Evolutionary conservation across 2,888 invertebrate species (phyloP).

Genomic region (Microchrysa polita): DNA sequence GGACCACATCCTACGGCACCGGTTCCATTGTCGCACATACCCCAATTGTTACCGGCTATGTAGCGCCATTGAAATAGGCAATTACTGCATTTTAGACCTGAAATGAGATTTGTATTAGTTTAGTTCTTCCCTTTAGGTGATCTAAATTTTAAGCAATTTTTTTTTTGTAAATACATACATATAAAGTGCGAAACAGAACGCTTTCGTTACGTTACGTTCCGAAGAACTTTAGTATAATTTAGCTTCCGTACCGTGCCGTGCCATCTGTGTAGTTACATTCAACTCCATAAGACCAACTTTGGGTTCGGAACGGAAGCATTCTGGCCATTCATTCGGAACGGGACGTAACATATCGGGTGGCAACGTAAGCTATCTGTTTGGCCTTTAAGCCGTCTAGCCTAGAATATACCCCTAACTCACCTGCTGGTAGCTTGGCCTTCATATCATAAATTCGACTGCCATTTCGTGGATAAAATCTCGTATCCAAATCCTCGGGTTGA

Average conservation of each 20-base stretch:
- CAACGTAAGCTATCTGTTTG: too few species aligned
- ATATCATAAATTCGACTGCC: constrained; percentile 84
- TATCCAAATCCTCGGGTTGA: constrained; percentile 66
- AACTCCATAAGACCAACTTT: too few species aligned
- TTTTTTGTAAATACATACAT: background rate
- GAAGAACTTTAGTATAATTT: too few species aligned
- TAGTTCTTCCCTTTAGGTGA: too few species aligned
- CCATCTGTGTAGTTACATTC: too few species aligned
- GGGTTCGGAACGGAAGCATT: too few species aligned
- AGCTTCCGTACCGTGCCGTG: too few species aligned
- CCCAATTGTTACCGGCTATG: constrained; percentile 88
- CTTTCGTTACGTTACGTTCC: too few species aligned
- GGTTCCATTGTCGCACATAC: constrained; percentile 75
- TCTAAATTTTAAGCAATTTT: background rate
- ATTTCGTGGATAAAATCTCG: constrained; percentile 77
- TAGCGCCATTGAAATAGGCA: constrained; percentile 92
- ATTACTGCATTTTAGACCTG: constrained; percentile 76
- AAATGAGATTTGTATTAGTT: constrained; percentile 57
- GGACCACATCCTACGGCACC: constrained; percentile 88
- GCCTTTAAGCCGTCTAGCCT: background rate
- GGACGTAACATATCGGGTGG: too few species aligned
- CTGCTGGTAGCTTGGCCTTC: constrained; percentile 70
- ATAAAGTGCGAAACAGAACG: too few species aligned
- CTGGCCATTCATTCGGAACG: too few species aligned
- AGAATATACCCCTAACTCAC: constrained; percentile 55